Percentiles rank a stretch among this genome's conserved stretches.
These are phyloP conservation scores for Setophaga petechia DNA, from an alignment of 2,113 vertebrate genomes.

Conservation along the genomic window DNA sequence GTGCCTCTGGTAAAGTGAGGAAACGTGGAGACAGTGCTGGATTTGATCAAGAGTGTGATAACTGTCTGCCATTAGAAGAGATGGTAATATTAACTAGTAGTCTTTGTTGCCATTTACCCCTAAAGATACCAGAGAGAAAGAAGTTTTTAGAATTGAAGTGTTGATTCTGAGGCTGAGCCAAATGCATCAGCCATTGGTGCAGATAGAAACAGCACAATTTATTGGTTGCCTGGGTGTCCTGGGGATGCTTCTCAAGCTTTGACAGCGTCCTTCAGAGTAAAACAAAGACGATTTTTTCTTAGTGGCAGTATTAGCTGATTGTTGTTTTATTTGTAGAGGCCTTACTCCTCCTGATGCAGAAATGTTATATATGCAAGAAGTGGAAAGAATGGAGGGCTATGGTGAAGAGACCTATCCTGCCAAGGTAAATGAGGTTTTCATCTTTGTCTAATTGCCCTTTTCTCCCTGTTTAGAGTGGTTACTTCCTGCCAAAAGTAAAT, in stretches of 20 bases:
- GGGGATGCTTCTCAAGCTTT: background rate
- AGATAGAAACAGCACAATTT: background rate
- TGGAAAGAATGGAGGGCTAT: constrained; percentile 95
- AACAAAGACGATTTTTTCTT: background rate
- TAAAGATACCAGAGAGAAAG: background rate
- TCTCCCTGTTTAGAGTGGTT: background rate
- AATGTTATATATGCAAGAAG: constrained; percentile 96
- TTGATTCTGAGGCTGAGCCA: background rate
- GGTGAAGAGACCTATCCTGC: constrained; percentile 94
- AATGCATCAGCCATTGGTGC: background rate
- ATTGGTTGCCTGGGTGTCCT: background rate
- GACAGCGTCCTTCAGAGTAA: background rate
- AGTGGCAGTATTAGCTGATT: background rate
- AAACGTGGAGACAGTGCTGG: background rate
- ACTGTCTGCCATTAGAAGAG: background rate
- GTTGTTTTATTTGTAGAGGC: constrained; percentile 79
- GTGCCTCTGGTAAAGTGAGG: background rate
- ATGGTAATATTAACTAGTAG: background rate
- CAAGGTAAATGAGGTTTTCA: constrained; percentile 78
- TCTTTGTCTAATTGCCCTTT: background rate
- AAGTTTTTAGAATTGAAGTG: background rate
- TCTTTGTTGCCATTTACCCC: background rate
- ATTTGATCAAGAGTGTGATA: background rate
- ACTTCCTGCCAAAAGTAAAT: background rate
- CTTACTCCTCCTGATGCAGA: constrained; percentile 91